A percentile compares a stretch with the other conserved stretches of the same genome.
phyloP scores from a whole-genome alignment of 2,113 vertebrate genomes.

The Brachionichthys hirsutus region DNA sequence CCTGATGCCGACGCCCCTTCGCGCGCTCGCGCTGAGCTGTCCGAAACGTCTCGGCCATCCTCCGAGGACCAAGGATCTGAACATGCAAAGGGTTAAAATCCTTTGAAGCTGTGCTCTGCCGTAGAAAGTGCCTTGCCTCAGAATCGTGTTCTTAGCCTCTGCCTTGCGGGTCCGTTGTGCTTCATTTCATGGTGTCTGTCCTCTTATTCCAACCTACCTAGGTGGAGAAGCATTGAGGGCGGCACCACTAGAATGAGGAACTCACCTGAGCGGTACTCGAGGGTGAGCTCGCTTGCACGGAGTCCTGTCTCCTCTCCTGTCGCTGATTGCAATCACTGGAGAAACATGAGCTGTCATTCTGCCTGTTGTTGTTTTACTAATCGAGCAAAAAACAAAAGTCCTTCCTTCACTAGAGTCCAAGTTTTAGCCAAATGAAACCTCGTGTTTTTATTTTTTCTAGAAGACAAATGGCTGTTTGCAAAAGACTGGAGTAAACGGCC shows the following conservation, averaged over 20 bases:
- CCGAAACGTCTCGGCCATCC: conserved; percentile 27
- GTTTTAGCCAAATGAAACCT: too few relatives aligned
- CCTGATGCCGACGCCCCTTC: conserved; percentile 3
- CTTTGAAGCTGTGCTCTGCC: conserved; percentile 33
- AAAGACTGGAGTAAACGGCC: conserved; percentile 22
- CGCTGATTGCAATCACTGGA: conserved; percentile 61
- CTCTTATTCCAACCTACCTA: conserved; percentile 82
- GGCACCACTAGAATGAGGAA: conserved; percentile 77
- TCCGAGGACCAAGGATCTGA: conserved; percentile 51
- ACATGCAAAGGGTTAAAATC: conserved; percentile 65
- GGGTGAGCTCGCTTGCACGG: conserved; percentile 82
- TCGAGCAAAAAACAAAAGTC: conserved; percentile 24
- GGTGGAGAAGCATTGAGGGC: conserved; percentile 78
- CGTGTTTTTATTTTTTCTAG: background rate
- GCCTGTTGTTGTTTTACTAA: conserved; percentile 24
- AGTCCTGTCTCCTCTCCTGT: conserved; percentile 76
- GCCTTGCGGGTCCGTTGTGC: conserved; percentile 62
- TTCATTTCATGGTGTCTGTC: conserved; percentile 78
- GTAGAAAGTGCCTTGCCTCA: conserved; percentile 34
- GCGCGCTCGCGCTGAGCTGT: conserved; percentile 29
- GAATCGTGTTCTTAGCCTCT: conserved; percentile 40
- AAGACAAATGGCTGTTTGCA: background rate
- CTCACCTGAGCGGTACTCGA: conserved; percentile 81
- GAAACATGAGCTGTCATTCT: conserved; percentile 41
- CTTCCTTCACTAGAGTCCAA: too few relatives aligned